These are phyloP conservation scores for Lophura swinhoii DNA, from an alignment of 2,797 vertebrate genomes.

Conservation along the genomic window DNA sequence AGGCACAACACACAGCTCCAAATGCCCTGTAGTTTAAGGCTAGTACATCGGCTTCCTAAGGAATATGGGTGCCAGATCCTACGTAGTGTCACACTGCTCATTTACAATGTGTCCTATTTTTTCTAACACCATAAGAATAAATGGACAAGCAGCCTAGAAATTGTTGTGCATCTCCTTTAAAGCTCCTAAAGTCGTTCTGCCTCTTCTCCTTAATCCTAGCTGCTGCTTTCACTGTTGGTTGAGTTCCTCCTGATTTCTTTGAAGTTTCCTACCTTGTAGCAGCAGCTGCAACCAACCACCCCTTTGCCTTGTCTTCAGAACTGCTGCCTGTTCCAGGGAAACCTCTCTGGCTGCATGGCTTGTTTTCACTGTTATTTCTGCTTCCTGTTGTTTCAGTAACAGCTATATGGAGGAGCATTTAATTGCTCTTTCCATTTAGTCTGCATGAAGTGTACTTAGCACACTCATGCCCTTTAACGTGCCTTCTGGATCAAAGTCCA, in stretches of 20 bases:
- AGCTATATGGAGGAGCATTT: constrained; percentile 6
- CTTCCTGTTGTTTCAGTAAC: constrained; percentile 50
- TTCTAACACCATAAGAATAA: background rate
- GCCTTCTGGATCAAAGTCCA: constrained; percentile 7
- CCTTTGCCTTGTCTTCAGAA: constrained; percentile 5
- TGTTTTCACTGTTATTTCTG: constrained; percentile 41
- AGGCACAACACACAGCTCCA: background rate
- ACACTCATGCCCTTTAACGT: background rate
- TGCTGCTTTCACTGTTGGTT: background rate
- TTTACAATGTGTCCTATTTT: background rate
- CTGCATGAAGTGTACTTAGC: constrained; percentile 8
- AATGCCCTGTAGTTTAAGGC: background rate
- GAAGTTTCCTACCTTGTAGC: background rate
- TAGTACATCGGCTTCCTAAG: background rate
- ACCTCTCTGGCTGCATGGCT: background rate
- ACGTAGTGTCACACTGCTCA: fast-evolving
- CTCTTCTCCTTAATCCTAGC: background rate
- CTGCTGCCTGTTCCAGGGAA: background rate
- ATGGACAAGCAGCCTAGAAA: background rate
- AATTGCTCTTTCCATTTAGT: constrained; percentile 41
- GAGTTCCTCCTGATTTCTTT: background rate
- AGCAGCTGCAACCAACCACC: constrained; percentile 24
- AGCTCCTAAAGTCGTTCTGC: background rate
- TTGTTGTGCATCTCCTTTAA: background rate
- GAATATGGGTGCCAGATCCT: background rate